Evolutionary conservation across 2,797 vertebrate species (phyloP), one percentile per base, ranked within the genome.

Genomic region (Myiotriccus ornatus): DNA sequence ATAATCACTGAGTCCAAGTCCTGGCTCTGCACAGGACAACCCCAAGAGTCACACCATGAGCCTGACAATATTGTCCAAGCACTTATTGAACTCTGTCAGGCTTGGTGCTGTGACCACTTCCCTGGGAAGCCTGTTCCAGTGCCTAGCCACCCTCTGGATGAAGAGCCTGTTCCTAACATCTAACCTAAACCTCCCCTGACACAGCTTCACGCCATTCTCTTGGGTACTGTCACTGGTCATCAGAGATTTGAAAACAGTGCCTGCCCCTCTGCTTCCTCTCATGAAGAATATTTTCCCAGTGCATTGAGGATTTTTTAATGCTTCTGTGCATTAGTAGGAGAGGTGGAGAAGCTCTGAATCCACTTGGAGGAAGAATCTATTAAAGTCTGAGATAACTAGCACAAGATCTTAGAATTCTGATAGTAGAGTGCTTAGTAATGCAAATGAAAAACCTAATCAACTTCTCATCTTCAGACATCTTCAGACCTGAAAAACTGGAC

Each of bases 161-260:
- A 70, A 34, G 5, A 70, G 25, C 4, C 5, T 56, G 25, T 50
- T 6, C 3, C 27, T 7, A 1, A 15, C 8, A 13, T 3, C 1
- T 37, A 82, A 0, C 20, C 11, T 15, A 11, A 63, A 43, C 4
- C 7, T 69, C 19, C 5, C 0, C 7, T 55, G 35, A 44, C 16
- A 47, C 14, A 89, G 5, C 14, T 69, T 63, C 35, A 76, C 21
- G 7, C 6, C 24, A 37, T 56, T 76, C 20, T 17, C 23, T 44
- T 0, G 0, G 35, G 8, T 56, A 11, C 43, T 49, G 12, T 22
- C 47, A 9, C 43, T 49, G 23, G 5, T n/a, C 5, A 41, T 22
- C 14, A 56, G 6, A 28, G 27, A 56, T 20, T 44, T 44, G 43
- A 37, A 63, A 37, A 49, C 20, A 70, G 6, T 37, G 13, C 7